phyloP scores from a whole-genome alignment of 2,797 vertebrate genomes.

The Manis crassicaudata region DNA sequence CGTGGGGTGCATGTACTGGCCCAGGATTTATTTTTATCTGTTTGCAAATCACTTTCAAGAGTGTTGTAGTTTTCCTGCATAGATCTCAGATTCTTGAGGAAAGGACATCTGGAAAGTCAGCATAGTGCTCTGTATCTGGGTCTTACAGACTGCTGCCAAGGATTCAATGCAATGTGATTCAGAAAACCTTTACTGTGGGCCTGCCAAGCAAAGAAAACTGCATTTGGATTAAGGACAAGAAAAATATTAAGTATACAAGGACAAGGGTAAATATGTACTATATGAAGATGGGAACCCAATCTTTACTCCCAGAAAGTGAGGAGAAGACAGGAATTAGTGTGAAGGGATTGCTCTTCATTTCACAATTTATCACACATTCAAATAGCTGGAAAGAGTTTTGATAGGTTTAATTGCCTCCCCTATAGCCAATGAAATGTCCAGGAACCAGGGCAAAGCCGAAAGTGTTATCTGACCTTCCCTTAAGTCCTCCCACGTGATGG shows the following conservation, averaged over 20 bases:
- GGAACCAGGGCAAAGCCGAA: background rate
- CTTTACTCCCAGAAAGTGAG: background rate
- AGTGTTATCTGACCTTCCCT: background rate
- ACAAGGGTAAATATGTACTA: background rate
- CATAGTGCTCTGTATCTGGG: background rate
- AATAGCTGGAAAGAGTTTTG: background rate
- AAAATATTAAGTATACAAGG: background rate
- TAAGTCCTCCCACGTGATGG: background rate
- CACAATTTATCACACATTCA: background rate
- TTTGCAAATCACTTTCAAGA: background rate
- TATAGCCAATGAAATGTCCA: background rate
- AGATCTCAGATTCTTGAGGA: background rate
- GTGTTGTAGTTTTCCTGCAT: background rate
- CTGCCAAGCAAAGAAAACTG: constrained; percentile 7
- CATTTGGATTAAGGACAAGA: background rate
- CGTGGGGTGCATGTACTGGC: background rate
- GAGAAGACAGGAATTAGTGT: background rate
- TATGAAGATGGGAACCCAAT: background rate
- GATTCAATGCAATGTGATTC: background rate
- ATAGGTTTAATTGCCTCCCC: background rate
- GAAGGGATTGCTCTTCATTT: background rate
- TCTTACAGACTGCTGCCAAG: background rate
- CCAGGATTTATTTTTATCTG: background rate
- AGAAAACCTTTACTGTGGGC: background rate
- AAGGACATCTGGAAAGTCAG: background rate